A percentile compares a stretch with the other conserved stretches of the same genome.
Evolutionary conservation across 2,113 vertebrate genomes (phyloP).

Genomic region (Conger conger): DNA sequence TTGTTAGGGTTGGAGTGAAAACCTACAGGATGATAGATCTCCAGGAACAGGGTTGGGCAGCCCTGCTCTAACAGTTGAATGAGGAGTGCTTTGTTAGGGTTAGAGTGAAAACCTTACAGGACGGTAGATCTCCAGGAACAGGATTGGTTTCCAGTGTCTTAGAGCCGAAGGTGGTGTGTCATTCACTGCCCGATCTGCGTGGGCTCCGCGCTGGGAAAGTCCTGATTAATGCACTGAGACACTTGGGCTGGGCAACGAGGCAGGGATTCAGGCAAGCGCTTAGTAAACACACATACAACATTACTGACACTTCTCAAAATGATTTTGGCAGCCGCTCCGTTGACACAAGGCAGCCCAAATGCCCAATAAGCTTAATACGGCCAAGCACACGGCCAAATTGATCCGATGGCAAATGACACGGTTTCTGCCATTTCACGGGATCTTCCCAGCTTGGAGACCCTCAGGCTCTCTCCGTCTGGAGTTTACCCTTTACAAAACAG

Average conservation of each 20-base stretch:
- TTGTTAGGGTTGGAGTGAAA: no score
- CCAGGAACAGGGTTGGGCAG: no score
- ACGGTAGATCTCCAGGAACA: no score
- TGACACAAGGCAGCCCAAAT: neutral
- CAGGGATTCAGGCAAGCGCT: neutral
- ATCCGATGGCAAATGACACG: neutral
- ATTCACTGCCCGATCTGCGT: neutral
- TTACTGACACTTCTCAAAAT: neutral
- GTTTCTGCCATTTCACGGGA: neutral
- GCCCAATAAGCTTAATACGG: neutral
- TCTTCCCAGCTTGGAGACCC: neutral
- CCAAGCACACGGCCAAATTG: neutral
- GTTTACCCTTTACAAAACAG: neutral
- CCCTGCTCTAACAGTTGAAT: no score
- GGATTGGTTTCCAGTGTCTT: no score
- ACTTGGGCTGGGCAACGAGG: neutral
- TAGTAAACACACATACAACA: neutral
- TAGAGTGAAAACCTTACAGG: no score
- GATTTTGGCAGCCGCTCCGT: neutral
- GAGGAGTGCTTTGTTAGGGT: no score
- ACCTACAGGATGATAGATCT: no score
- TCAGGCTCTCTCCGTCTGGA: neutral
- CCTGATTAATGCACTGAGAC: neutral
- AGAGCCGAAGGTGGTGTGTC: neutral
- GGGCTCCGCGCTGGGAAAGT: neutral